Base-by-base conservation (phyloP, 2,888 invertebrate genomes). In the Agriopis marginaria region DNA sequence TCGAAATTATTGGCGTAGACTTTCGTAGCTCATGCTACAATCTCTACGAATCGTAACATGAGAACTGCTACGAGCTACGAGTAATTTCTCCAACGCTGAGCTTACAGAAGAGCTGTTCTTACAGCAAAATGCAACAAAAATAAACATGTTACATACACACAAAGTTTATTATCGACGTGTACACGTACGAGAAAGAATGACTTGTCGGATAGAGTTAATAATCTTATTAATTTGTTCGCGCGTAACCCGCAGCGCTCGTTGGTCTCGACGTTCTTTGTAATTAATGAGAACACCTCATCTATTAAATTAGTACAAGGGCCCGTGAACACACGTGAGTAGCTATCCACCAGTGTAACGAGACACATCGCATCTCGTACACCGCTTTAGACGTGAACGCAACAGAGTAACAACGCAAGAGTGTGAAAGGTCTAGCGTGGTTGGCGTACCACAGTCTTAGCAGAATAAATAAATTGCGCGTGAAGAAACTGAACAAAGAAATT, bases 271-370 rank as follows among this genome's bases (percentile, higher is more conserved):
- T 93, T 92, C 92, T 92, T 93, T 92, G 92, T 93, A 92, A 94
- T 93, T 93, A 93, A 92, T 89, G 91, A 83, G 87, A 92, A 92
- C 94, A 94, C 93, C 93, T 93, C 93, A 92, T 93, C 89, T 93
- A 94, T 93, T 92, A 91, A 93, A 93, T 94, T 93, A 94, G 91
- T 88, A 86, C 82, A 89, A 90, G 89, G 88, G 89, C 89, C 84
- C 86, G 87, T 86, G 86, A 88, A 89, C 88, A 88, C 88, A 89
- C 88, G 87, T 89, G 88, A 83, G 70, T 70, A 70, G 78, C 77
- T 79, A 82, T 81, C 78, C 75, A 82, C 91, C 91, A 90, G 53
- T 69, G 17, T 85, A 82, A 68, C 62, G 10, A 79, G 92, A 87
- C 77, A 86, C 79, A 60, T 80, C 74, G 76, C 75, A 73, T 75